A percentile compares a stretch with the other conserved stretches of the same genome.
These are phyloP conservation scores for Drosophila busckii DNA, from an alignment of 1,140 invertebrate genomes.

Conservation along the genomic window DNA sequence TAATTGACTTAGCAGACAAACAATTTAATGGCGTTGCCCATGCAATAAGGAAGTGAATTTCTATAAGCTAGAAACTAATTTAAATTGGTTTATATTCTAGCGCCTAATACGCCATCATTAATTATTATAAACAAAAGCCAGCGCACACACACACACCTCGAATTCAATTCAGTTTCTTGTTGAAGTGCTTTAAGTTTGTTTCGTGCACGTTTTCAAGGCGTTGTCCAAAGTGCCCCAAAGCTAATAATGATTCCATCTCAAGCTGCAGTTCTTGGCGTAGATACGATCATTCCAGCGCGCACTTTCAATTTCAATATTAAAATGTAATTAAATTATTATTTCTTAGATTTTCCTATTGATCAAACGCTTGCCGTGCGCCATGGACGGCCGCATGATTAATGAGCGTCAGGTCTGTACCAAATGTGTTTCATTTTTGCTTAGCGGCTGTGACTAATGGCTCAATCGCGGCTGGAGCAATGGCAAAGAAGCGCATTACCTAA, in stretches of 20 bases:
- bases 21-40: too few species aligned
- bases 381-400: slow-evolving; percentile 56
- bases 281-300: slow-evolving; percentile 36
- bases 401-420: slow-evolving; percentile 6
- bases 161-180: slow-evolving; percentile 45
- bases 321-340: slow-evolving; percentile 50
- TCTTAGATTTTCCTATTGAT: slow-evolving; percentile 3
- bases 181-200: slow-evolving; percentile 11
- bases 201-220: slow-evolving; percentile 51
- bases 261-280: slow-evolving; percentile 44
- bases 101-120: slow-evolving; percentile 54
- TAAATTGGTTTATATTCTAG: slow-evolving; percentile 37
- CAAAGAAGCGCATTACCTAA: slow-evolving; percentile 36
- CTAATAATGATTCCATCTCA: slow-evolving; percentile 23
- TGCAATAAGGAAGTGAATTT: slow-evolving; percentile 38
- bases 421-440: not conserved
- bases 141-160: slow-evolving; percentile 35
- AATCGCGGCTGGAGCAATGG: slow-evolving; percentile 21
- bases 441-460: slow-evolving; percentile 26
- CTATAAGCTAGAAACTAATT: slow-evolving; percentile 31
- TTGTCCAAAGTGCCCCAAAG: slow-evolving; percentile 22
- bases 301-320: slow-evolving; percentile 64
- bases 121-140: slow-evolving; percentile 49
- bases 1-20: too few species aligned
- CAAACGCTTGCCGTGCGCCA: slow-evolving; percentile 28